These are phyloP conservation scores for Pituophis catenifer DNA, from an alignment of 2,113 vertebrate genomes.

Conservation along the genomic window DNA sequence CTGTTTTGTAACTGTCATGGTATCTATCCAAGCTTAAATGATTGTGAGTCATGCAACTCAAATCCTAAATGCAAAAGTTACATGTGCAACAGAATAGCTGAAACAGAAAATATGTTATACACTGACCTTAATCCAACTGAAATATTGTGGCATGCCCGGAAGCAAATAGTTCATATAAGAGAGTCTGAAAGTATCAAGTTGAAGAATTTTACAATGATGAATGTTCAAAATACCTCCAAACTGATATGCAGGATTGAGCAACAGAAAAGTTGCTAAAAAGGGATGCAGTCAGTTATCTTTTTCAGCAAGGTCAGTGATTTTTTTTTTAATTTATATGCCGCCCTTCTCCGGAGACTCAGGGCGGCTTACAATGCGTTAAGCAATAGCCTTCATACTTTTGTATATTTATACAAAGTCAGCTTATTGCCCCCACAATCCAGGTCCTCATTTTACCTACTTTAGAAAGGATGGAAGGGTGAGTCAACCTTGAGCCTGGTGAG, in stretches of 20 bases:
- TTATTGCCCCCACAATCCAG: no score
- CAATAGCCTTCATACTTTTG: no score
- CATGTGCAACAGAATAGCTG: not conserved
- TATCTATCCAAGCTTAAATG: not conserved
- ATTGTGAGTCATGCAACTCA: not conserved
- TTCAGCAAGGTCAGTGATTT: not conserved
- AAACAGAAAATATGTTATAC: not conserved
- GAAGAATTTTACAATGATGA: not conserved
- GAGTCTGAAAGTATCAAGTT: not conserved
- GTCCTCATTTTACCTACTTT: no score
- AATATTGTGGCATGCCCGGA: not conserved
- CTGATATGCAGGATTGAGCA: not conserved
- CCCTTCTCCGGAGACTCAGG: no score
- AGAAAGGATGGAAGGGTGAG: no score
- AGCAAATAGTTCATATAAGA: not conserved
- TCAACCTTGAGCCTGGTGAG: no score
- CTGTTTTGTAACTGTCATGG: not conserved
- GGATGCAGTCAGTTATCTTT: not conserved
- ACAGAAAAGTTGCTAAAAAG: not conserved
- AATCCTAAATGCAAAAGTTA: not conserved
- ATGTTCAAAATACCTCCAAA: not conserved
- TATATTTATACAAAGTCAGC: no score
- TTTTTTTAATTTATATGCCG: no score
- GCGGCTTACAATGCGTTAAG: no score
- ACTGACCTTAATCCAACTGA: not conserved